Conservation (phyloP, 2,797 vertebrate genomes). For the Myiothlypis chrysogaster region DNA sequence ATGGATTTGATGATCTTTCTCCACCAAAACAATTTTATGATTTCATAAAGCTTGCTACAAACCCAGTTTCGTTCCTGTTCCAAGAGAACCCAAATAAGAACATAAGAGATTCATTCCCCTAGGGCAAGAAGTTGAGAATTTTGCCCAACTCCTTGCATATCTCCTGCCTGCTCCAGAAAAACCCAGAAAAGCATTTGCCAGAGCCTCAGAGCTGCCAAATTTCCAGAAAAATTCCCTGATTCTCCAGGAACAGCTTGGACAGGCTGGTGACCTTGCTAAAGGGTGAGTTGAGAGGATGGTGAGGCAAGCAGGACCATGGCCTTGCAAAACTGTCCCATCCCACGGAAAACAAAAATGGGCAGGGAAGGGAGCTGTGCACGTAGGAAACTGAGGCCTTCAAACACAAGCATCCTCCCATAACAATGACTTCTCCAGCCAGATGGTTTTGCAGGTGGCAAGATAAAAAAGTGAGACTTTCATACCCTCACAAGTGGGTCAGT, state of each 20-base stretch:
- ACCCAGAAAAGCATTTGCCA: rapidly evolving
- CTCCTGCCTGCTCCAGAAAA: background rate
- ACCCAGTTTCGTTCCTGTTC: background rate
- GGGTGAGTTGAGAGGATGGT: background rate
- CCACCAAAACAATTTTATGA: rapidly evolving
- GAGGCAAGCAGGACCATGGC: background rate
- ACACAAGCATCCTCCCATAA: background rate
- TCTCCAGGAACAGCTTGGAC: background rate
- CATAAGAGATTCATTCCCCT: background rate
- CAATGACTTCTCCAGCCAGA: background rate
- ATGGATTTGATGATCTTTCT: background rate
- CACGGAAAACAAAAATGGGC: background rate
- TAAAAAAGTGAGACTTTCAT: background rate
- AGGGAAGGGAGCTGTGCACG: background rate
- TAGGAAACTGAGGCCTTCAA: background rate
- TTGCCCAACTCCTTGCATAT: background rate
- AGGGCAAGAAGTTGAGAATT: background rate
- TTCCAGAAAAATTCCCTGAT: background rate
- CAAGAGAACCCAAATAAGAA: background rate
- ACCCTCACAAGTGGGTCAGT: background rate
- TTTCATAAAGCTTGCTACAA: background rate
- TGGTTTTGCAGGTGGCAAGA: background rate
- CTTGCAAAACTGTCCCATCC: background rate
- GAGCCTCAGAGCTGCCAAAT: background rate
- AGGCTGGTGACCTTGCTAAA: background rate